Evolutionary conservation across 2,113 vertebrate genomes (phyloP).

Genomic region (Dipodomys merriami): DNA sequence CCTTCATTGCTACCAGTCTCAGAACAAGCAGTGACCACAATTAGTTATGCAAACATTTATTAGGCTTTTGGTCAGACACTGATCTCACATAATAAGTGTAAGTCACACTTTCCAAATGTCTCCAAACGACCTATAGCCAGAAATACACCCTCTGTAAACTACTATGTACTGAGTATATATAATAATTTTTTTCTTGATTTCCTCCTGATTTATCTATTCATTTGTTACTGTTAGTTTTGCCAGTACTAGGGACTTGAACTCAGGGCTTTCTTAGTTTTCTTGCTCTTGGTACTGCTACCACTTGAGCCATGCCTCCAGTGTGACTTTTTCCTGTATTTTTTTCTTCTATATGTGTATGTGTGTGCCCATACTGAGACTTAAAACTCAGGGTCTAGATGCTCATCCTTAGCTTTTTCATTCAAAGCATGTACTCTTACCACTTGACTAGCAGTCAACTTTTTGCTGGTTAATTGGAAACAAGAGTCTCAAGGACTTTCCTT

Average conservation of each 20-base stretch:
- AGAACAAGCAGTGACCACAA: neutral
- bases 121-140: neutral
- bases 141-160: neutral
- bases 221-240: neutral
- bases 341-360: no score
- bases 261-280: no score
- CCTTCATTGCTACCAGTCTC: neutral
- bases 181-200: neutral
- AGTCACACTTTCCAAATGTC: neutral
- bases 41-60: constrained; percentile 20
- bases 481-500: no score
- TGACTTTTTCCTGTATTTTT: no score
- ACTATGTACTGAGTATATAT: neutral
- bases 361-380: no score
- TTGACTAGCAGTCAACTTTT: no score
- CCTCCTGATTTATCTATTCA: neutral
- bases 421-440: no score
- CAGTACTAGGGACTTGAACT: neutral
- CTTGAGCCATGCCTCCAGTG: no score
- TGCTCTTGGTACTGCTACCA: no score
- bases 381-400: no score
- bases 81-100: neutral
- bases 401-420: no score
- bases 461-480: no score
- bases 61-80: constrained; percentile 21